A percentile compares a stretch with the other conserved stretches of the same genome.
These are phyloP conservation scores for Argyra leucocephala DNA, from an alignment of 2,888 invertebrate species.

Conservation along the genomic window DNA sequence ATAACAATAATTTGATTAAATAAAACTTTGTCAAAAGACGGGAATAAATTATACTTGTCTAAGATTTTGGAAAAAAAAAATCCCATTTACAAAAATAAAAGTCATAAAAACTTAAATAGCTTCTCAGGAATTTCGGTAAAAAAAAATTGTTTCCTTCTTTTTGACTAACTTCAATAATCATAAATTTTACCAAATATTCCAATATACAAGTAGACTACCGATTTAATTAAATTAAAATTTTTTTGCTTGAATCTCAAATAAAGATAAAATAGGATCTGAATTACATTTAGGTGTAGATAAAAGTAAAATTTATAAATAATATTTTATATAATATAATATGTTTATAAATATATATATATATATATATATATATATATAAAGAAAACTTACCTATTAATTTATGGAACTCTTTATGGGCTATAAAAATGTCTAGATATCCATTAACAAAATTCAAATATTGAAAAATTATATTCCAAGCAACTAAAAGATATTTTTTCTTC, in stretches of 20 bases:
- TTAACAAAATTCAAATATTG: slow-evolving; percentile 45
- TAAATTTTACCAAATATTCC: background rate
- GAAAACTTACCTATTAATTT: slow-evolving; percentile 62
- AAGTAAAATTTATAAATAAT: no score
- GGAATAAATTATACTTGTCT: no score
- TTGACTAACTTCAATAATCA: no score
- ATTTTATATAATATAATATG: background rate
- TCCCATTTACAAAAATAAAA: no score
- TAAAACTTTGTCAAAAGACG: no score
- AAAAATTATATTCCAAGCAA: slow-evolving; percentile 26
- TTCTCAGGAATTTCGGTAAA: no score
- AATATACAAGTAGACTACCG: background rate
- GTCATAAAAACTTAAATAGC: no score
- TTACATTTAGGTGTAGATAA: background rate
- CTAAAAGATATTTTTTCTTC: slow-evolving; percentile 17
- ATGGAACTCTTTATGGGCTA: slow-evolving; percentile 70
- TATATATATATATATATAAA: background rate
- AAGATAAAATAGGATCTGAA: background rate
- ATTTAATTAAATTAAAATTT: slow-evolving; percentile 1
- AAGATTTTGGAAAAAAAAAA: no score
- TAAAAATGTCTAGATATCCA: slow-evolving; percentile 69
- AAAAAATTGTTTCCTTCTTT: no score
- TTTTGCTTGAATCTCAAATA: background rate
- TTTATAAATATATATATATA: background rate
- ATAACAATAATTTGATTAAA: no score